Percentiles rank a stretch among this genome's conserved stretches.
Conservation (phyloP, 2,113 vertebrate genomes). For the Pterocles orientalis region DNA sequence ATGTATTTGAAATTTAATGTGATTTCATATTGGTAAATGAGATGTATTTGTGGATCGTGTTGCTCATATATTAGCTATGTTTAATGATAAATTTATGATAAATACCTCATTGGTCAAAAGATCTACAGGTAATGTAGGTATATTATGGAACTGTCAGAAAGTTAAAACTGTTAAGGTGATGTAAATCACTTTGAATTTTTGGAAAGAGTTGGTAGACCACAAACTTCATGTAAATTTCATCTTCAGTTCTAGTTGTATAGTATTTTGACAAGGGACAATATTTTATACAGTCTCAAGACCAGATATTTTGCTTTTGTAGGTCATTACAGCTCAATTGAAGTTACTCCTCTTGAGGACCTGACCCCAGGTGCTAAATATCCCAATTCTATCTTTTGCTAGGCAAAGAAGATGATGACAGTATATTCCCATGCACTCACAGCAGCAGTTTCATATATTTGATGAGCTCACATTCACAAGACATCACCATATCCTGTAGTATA, state of each 20-base stretch:
- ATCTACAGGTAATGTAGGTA: background rate
- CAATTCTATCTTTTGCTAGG: slow-evolving; percentile 17
- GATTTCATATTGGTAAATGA: background rate
- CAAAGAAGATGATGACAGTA: slow-evolving; percentile 3
- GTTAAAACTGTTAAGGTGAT: background rate
- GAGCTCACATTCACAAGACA: slow-evolving; percentile 15
- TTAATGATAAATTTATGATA: background rate
- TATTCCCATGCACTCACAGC: slow-evolving; percentile 23
- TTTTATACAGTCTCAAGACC: background rate
- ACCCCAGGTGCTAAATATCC: slow-evolving; percentile 3
- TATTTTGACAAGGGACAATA: background rate
- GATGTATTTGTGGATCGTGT: background rate
- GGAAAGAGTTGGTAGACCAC: background rate
- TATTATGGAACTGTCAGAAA: background rate
- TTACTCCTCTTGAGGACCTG: background rate
- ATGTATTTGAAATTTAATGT: background rate
- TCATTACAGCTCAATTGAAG: background rate
- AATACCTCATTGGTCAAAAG: background rate
- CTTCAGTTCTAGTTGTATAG: background rate
- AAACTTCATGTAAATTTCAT: background rate
- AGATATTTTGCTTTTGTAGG: background rate
- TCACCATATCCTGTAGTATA: background rate
- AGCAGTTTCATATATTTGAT: slow-evolving; percentile 28
- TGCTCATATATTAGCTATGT: background rate
- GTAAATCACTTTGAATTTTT: background rate